Base-by-base conservation (phyloP, 1,140 invertebrate genomes). In the Batillaria attramentaria region DNA sequence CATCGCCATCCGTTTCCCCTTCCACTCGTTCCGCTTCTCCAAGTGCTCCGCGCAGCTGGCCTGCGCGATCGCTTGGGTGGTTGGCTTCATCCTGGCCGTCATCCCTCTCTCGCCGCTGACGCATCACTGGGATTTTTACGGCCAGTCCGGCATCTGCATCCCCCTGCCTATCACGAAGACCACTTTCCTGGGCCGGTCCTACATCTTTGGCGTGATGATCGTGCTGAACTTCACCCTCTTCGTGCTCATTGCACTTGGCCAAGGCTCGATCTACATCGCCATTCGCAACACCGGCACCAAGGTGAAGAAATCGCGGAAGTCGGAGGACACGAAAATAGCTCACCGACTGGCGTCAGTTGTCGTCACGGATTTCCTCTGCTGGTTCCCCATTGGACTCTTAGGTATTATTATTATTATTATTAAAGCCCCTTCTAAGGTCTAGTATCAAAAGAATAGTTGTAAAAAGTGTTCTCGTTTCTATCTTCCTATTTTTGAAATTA, bases 1-100 rank as follows among this genome's bases (percentile, higher is more conserved):
- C 42, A 28, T 86, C 1, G 81, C 78, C 16, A 78, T 89, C 41
- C 80, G 84, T 20, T 87, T 82, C 57, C 87, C 87, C 1, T 86
- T 89, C 57, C 77, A 81, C 24, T 37, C 60, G 2, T 10, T 62
- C n/a, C 60, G 79, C 13, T 66, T 78, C 16, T 78, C 50, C 16
- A 70, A 42, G n/a, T 3, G 33, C 41, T 28, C 68, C 13, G 68
- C 68, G 13, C 68, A 70, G 10, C 10, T 70, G 3, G n/a, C 68
- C 3, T 70, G 37, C 41, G 16, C 13, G n/a, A 5, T 70, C 6
- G 33, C 72, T 13, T 70, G 68, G 68, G 28, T 33, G 37, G 13
- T 41, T 41, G 68, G 68, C 13, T 2, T 43, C 37, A 39, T 31
- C 16, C 10, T 70, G 8, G 37, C 68, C n/a, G 68, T 39, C 0